A percentile compares a stretch with the other conserved stretches of the same genome.
These are phyloP conservation scores for Sthenelais limicola DNA, from an alignment of 2,888 invertebrate genomes.

Conservation along the genomic window DNA sequence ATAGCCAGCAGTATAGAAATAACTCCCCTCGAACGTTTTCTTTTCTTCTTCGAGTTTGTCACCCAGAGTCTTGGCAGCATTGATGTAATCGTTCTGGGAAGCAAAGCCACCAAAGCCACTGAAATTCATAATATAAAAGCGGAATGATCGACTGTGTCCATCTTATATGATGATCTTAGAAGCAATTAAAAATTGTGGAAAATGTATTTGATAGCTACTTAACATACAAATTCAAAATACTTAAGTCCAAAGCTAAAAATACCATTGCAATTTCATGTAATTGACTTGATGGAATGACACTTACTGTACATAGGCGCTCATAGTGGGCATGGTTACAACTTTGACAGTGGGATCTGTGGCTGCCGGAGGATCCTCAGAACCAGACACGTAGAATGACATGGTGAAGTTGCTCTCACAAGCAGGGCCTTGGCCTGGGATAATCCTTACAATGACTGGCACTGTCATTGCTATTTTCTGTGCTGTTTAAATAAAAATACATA, in stretches of 20 bases:
- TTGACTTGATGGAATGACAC: not conserved
- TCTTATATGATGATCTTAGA: not conserved
- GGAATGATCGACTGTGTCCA: not conserved
- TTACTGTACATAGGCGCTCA: slow-evolving; percentile 46
- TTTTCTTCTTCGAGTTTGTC: slow-evolving; percentile 26
- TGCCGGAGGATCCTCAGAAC: not conserved
- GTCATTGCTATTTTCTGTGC: slow-evolving; percentile 52
- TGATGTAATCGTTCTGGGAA: slow-evolving; percentile 43
- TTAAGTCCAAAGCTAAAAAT: not conserved
- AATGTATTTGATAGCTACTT: not conserved
- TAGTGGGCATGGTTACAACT: slow-evolving; percentile 17
- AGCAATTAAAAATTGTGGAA: not conserved
- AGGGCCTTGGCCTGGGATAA: slow-evolving; percentile 51
- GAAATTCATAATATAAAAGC: slow-evolving; percentile 37
- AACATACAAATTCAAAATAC: not conserved
- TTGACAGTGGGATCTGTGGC: slow-evolving; percentile 27
- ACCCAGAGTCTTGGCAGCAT: slow-evolving; percentile 49
- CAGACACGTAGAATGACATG: slow-evolving; percentile 50
- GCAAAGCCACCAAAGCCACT: slow-evolving; percentile 55
- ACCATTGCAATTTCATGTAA: not conserved
- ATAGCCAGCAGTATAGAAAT: slow-evolving; percentile 55
- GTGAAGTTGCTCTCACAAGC: slow-evolving; percentile 52
- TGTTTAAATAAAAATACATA: slow-evolving; percentile 37
- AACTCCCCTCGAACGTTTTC: slow-evolving; percentile 47
- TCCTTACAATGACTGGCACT: slow-evolving; percentile 46